Percentiles rank a stretch among this genome's conserved stretches.
phyloP scores from a whole-genome alignment of 1,140 invertebrate genomes.

The Aphidius ervi region DNA sequence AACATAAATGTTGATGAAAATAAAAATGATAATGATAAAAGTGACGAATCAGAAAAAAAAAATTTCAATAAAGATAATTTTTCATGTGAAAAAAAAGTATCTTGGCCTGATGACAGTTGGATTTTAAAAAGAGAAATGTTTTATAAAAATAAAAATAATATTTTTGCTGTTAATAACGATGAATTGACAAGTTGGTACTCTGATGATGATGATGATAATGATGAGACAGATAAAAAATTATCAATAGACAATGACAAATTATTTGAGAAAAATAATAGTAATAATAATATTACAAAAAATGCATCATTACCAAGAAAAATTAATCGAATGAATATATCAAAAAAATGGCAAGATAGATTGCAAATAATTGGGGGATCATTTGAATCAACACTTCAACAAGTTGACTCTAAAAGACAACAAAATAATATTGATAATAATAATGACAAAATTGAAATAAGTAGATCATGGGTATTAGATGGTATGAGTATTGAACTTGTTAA shows the following conservation, averaged over 20 bases:
- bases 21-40: too few relatives aligned
- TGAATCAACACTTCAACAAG: constrained; percentile 11
- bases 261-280: too few relatives aligned
- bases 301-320: neutral
- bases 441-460: neutral
- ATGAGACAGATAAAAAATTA: too few relatives aligned
- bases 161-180: too few relatives aligned
- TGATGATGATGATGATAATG: neutral
- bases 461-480: constrained; percentile 15
- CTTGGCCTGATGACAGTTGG: too few relatives aligned
- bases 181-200: constrained; percentile 4
- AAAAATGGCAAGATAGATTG: constrained; percentile 2
- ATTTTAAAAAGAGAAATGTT: too few relatives aligned
- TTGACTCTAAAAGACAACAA: too few relatives aligned
- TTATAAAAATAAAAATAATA: too few relatives aligned
- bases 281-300: neutral
- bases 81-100: too few relatives aligned
- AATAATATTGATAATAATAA: neutral
- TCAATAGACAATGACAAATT: neutral
- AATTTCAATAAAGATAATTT: too few relatives aligned
- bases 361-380: constrained; percentile 13
- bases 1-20: too few relatives aligned
- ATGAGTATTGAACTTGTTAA: constrained; percentile 15
- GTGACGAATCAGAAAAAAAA: too few relatives aligned
- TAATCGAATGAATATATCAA: neutral